phyloP scores from a whole-genome alignment of 2,888 invertebrate genomes.

The Esperia sulphurella region DNA sequence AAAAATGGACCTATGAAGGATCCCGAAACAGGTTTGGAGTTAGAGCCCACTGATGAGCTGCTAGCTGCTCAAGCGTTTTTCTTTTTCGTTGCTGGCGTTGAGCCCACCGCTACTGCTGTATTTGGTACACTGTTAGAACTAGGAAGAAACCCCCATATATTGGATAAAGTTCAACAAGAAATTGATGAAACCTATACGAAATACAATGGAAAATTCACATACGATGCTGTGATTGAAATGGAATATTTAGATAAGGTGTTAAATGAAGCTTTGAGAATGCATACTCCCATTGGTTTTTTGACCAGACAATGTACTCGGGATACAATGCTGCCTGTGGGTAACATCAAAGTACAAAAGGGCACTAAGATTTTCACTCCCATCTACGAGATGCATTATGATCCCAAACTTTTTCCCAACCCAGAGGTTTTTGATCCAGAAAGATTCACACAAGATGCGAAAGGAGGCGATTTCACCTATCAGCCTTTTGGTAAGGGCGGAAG shows the following conservation, averaged over 20 bases:
- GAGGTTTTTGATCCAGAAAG: conserved; percentile 61
- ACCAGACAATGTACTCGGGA: conserved; percentile 36
- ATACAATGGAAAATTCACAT: conserved; percentile 31
- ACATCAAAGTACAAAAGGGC: conserved; percentile 46
- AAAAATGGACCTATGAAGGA: conserved; percentile 42
- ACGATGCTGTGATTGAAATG: conserved; percentile 38
- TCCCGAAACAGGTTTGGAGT: conserved; percentile 31
- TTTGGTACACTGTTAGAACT: conserved; percentile 43
- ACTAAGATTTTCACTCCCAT: conserved; percentile 43
- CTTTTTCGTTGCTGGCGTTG: conserved; percentile 58
- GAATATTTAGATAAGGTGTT: conserved; percentile 47
- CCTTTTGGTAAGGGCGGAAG: conserved; percentile 68
- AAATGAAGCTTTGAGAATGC: conserved; percentile 40
- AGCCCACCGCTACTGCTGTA: conserved; percentile 49
- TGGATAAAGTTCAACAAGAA: conserved; percentile 45
- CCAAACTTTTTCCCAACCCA: conserved; percentile 60
- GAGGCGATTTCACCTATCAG: conserved; percentile 42
- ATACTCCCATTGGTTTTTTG: conserved; percentile 45
- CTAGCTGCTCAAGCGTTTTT: conserved; percentile 56
- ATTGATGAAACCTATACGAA: conserved; percentile 38
- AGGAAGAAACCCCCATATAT: conserved; percentile 43
- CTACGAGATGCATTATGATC: conserved; percentile 56
- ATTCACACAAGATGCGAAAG: conserved; percentile 33
- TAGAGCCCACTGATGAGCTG: conserved; percentile 50
- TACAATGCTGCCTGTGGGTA: conserved; percentile 45